These are phyloP conservation scores for Piliocolobus tephrosceles DNA, from an alignment of 2,113 vertebrate species.

Conservation along the genomic window DNA sequence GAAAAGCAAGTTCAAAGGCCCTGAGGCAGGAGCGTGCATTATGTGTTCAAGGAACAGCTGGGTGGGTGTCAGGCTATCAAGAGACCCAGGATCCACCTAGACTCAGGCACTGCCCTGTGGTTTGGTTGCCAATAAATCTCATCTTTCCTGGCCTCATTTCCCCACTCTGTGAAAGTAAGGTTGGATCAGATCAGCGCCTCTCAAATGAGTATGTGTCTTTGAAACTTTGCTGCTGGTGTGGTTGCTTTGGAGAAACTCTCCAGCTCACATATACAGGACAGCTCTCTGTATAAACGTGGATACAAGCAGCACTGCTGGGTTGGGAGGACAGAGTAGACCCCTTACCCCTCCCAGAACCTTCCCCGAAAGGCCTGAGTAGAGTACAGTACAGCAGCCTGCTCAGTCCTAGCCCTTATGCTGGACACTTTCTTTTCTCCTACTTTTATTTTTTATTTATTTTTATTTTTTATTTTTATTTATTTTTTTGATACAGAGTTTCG, in stretches of 20 bases:
- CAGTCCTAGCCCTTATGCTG: neutral
- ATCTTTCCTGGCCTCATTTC: neutral
- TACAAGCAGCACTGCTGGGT: neutral
- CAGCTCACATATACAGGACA: neutral
- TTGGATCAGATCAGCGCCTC: neutral
- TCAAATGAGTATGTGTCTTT: neutral
- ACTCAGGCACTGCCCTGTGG: neutral
- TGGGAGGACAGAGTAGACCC: neutral
- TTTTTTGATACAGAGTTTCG: too few species aligned
- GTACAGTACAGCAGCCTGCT: neutral
- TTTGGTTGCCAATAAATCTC: neutral
- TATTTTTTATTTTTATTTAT: too few species aligned
- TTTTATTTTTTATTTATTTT: too few species aligned
- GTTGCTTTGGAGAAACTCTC: neutral
- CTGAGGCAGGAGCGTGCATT: neutral
- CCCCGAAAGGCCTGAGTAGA: neutral
- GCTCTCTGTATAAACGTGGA: neutral
- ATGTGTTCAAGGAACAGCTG: neutral
- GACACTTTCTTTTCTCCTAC: neutral
- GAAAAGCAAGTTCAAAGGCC: neutral
- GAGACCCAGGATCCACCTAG: neutral
- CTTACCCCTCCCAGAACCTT: neutral
- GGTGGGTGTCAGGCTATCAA: accelerated
- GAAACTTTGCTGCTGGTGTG: neutral
- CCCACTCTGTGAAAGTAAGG: neutral